Conservation (phyloP, 2,888 invertebrate genomes). For the Oxycera nigricornis region DNA sequence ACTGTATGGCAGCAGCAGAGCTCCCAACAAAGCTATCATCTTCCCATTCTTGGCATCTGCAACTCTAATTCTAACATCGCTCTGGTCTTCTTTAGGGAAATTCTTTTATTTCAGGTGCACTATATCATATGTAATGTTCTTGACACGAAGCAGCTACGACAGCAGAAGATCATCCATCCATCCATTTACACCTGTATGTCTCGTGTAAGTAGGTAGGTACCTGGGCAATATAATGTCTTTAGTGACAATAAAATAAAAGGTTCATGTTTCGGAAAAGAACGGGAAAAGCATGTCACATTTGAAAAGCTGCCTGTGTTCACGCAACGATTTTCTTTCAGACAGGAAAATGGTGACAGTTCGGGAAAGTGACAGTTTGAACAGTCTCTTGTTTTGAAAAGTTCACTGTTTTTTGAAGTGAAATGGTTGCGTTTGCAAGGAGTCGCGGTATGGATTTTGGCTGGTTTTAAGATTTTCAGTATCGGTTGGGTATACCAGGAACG, state of each 20-base stretch:
- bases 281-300: too few species aligned
- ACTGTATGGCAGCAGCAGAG: neutral
- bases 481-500: too few species aligned
- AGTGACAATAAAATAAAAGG: constrained; percentile 12
- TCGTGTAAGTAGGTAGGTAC: too few species aligned
- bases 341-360: too few species aligned
- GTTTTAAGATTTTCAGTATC: too few species aligned
- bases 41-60: neutral
- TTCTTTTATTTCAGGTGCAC: constrained; percentile 10
- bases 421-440: too few species aligned
- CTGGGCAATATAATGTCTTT: neutral
- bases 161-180: neutral
- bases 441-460: too few species aligned
- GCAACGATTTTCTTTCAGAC: too few species aligned
- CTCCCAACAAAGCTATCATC: neutral
- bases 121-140: constrained; percentile 15
- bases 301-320: too few species aligned
- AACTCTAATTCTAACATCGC: neutral
- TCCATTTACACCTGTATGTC: neutral
- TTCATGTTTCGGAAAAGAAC: neutral
- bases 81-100: neutral
- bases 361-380: too few species aligned
- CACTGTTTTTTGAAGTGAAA: too few species aligned
- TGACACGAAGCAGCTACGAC: neutral
- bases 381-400: too few species aligned